Base-by-base conservation (phyloP, 2,113 vertebrate genomes). In the Mystacornis crossleyi region DNA sequence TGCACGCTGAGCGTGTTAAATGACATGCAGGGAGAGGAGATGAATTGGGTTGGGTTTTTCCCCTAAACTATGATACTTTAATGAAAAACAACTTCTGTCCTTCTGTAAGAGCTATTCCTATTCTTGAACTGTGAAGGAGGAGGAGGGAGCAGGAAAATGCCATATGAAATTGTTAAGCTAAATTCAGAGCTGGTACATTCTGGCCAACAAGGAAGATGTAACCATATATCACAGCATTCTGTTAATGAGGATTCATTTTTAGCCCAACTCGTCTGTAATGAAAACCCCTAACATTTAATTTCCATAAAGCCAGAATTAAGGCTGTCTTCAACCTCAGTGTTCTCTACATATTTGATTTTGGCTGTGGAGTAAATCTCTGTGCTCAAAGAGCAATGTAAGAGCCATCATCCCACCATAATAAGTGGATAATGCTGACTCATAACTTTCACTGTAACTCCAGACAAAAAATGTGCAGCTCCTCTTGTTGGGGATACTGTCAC, bases 231-330 rank as follows among this genome's bases (percentile, higher is more conserved):
- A 58, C 62, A 40, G 47, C 64, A 21, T 82, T 77, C 93, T 66
- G 73, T 50, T 97, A 96, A 96, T 92, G 88, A 96, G 78, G 90
- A 92, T 86, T 97, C 91, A 79, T 94, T 97, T 96, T 95, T 96
- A 95, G 95, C 58, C 66, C 38, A n/a, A 47, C 65, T 91, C 50
- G 42, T 71, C 82, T 96, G 72, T 50, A 74, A 82, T 55, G 61
- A 87, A 97, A 95, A 88, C n/a, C 65, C 61, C 73, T 45, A 73
- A 38, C 53, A 20, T 90, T 91, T 66, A 67, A 85, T 64, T 89
- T 55, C 93, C 86, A 60, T 78, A 38, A 28, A 55, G 69, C 33
- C 60, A 74, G 89, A 94, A 91, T 89, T 92, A 93, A 95, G 58
- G 62, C 58, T 95, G 86, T 73, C 48, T 93, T 93, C 87, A 94